Conservation (phyloP, 2,888 invertebrate species). For the Lycia hirtaria region DNA sequence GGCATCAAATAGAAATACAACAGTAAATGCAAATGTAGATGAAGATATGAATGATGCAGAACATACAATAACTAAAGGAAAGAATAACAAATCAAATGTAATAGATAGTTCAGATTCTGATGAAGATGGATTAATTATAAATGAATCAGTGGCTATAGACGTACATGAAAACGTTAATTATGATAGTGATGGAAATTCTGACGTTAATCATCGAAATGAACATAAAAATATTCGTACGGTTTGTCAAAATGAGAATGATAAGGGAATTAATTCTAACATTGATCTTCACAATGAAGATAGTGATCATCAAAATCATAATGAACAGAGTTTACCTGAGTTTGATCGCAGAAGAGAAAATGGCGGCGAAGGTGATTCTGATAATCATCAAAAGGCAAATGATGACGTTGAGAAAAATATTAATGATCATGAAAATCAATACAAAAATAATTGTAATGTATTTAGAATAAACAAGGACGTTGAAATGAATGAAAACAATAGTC, state of each 20-base stretch:
- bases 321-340: no score
- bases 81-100: constrained; percentile 21
- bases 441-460: constrained; percentile 17
- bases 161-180: constrained; percentile 38
- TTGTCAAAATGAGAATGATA: background rate
- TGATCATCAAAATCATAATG: background rate
- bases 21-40: background rate
- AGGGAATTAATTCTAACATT: background rate
- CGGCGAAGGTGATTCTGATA: no score
- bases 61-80: constrained; percentile 2
- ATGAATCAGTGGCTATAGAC: constrained; percentile 49
- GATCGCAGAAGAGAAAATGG: no score
- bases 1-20: no score
- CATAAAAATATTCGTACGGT: background rate
- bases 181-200: constrained; percentile 21
- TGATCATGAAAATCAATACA: background rate
- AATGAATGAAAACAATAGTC: constrained; percentile 17
- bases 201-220: background rate
- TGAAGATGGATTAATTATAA: constrained; percentile 45
- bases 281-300: background rate
- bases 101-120: constrained; percentile 49
- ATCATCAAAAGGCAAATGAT: no score
- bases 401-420: background rate
- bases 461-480: constrained; percentile 12
- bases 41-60: constrained; percentile 1